Evolutionary conservation across 2,888 invertebrate species (phyloP), one percentile per base, ranked within the genome.

Genomic region (Stegophylla sp.): DNA sequence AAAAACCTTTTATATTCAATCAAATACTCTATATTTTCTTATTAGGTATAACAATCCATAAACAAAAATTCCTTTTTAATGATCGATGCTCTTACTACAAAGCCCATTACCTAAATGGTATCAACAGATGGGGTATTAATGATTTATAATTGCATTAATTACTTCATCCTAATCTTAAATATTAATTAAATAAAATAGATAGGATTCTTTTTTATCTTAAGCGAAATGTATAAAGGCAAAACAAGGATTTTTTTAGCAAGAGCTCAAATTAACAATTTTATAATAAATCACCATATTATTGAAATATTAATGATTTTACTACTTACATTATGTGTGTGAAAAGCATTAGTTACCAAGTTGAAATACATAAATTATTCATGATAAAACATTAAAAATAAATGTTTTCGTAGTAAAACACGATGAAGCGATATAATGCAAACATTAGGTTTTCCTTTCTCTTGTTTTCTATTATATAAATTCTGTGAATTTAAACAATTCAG

Each of bases 361-460:
- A 51, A 34, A 51, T 2, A 48, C 12, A 69, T 69, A 69, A 69
- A 69, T 69, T 51, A 69, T 69, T 69, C 51, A 69, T 69, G 20
- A 20, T 51, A 1, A 9, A 51, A 71, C 20, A 53, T 53, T 34
- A 71, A 71, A 71, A 71, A 71, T 53, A 53, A 71, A 71, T 34
- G 51, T 71, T 71, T 71, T 51, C n/a, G 5, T 53, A 34, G 51
- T 51, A 69, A 26, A n/a, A 69, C 48, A 67, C 10, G n/a, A 28
- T 26, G n/a, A 17, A 48, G 13, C 28, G 51, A 69, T 69, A 28
- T 26, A 7, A 26, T 17, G 17, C 67, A 48, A 67, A 51, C 28
- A 12, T 51, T 45, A 10, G 26, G 15, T 15, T 66, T 43, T 23
- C 23, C 15, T 26, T 66, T 66, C 23, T 45, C 5, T 45, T 23